Conservation (phyloP, 2,888 invertebrate genomes). For the Drosophila buzzatii region DNA sequence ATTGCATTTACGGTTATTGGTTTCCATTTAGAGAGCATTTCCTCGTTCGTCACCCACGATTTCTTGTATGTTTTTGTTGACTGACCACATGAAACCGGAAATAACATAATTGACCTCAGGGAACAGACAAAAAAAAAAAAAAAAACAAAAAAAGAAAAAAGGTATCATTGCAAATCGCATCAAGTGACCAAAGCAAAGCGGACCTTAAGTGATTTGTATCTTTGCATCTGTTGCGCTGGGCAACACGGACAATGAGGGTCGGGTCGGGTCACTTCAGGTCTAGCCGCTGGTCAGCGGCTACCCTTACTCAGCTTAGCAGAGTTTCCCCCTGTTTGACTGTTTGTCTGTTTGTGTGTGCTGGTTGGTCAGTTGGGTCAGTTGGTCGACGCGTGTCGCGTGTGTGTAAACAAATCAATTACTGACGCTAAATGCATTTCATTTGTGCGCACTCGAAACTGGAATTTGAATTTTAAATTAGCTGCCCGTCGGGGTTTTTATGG, state of each 20-base stretch:
- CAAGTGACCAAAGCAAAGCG: conserved; percentile 64
- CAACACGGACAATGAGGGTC: conserved; percentile 51
- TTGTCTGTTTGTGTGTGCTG: conserved; percentile 15
- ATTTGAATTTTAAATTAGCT: conserved; percentile 77
- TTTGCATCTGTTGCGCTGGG: conserved; percentile 69
- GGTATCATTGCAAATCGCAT: conserved; percentile 79
- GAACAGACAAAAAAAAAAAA: conserved; percentile 49
- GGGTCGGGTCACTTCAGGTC: conserved; percentile 15
- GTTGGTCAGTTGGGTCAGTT: conserved; percentile 60
- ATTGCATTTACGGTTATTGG: neutral
- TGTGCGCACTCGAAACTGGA: conserved; percentile 46
- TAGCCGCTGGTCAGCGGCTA: conserved; percentile 51
- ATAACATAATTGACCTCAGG: conserved; percentile 78
- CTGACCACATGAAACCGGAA: conserved; percentile 72
- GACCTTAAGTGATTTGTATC: conserved; percentile 68
- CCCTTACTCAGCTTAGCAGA: conserved; percentile 13
- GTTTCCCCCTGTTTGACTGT: conserved; percentile 19
- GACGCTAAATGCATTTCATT: conserved; percentile 67
- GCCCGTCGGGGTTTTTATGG: conserved; percentile 48
- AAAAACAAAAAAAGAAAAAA: conserved; percentile 29
- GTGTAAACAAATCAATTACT: conserved; percentile 80
- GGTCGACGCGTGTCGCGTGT: conserved; percentile 70
- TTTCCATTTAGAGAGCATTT: neutral
- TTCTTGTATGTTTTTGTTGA: conserved; percentile 11
- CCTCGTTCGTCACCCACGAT: neutral